phyloP scores from a whole-genome alignment of 2,113 vertebrate species.

The Anas platyrhynchos region DNA sequence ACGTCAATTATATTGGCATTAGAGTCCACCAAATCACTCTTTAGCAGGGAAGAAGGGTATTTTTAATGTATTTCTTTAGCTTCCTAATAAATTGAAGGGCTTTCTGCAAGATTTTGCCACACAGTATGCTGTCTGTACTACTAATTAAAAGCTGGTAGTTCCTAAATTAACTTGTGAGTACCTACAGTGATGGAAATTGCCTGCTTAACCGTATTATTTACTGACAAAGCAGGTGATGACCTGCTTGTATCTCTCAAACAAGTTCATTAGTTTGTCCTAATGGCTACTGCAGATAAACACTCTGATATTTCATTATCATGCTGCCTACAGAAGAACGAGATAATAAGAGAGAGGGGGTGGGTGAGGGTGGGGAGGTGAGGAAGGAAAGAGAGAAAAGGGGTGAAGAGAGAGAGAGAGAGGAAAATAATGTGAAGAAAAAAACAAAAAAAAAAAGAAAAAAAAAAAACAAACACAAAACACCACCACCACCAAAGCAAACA shows the following conservation, averaged over 20 bases:
- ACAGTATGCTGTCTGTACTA: slow-evolving; percentile 46
- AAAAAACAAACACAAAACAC: no score
- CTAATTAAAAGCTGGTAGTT: slow-evolving; percentile 76
- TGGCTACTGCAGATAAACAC: slow-evolving; percentile 64
- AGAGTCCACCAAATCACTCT: neutral
- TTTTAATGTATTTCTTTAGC: slow-evolving; percentile 10
- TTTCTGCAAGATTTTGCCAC: slow-evolving; percentile 46
- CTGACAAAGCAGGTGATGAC: slow-evolving; percentile 70
- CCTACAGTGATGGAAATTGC: slow-evolving; percentile 79
- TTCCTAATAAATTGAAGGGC: slow-evolving; percentile 23
- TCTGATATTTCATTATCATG: slow-evolving; percentile 62
- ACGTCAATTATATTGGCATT: neutral
- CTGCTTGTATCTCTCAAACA: slow-evolving; percentile 63
- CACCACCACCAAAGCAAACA: no score
- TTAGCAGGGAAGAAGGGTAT: neutral
- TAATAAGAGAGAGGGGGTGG: neutral
- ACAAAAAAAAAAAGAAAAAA: neutral
- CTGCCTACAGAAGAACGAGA: slow-evolving; percentile 26
- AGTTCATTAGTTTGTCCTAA: slow-evolving; percentile 74
- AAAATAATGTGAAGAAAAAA: neutral
- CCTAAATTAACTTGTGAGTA: slow-evolving; percentile 69
- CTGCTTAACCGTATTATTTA: slow-evolving; percentile 73
- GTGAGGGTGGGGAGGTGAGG: neutral
- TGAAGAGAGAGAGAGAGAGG: neutral
- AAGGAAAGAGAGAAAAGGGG: neutral